Evolutionary conservation across 2,797 vertebrate genomes (phyloP).

Genomic region (Rhinella marina): DNA sequence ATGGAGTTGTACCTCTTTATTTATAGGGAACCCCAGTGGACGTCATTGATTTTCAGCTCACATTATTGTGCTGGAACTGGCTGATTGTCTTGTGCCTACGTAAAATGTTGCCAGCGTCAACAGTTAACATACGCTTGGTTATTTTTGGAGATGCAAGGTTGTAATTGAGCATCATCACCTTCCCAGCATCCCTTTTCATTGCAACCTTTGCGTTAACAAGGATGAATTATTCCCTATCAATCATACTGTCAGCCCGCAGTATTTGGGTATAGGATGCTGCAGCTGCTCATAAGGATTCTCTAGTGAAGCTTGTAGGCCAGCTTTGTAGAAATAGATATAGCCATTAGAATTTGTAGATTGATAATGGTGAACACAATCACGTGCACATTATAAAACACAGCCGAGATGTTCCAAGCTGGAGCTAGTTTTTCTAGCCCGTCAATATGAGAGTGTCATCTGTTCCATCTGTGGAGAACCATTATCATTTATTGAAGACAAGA

Average conservation of each 20-base stretch:
- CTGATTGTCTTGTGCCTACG: conserved; percentile 11
- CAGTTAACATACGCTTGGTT: conserved; percentile 27
- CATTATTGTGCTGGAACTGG: background rate
- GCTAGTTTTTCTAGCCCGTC: background rate
- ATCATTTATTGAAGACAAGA: conserved; percentile 36
- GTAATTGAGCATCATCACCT: conserved; percentile 30
- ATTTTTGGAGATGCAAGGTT: conserved; percentile 24
- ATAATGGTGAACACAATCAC: background rate
- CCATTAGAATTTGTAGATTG: background rate
- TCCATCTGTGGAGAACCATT: conserved; percentile 21
- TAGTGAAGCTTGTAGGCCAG: background rate
- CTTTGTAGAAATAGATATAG: background rate
- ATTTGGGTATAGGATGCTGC: conserved; percentile 38
- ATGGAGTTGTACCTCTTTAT: background rate
- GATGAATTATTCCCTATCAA: conserved; percentile 33
- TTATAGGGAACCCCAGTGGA: background rate
- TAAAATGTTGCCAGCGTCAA: background rate
- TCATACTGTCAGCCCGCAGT: conserved; percentile 47
- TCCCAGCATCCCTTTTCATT: conserved; percentile 15
- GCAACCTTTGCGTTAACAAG: conserved; percentile 43
- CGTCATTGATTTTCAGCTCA: background rate
- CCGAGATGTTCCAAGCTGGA: background rate
- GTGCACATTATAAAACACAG: background rate
- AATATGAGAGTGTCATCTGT: conserved; percentile 2
- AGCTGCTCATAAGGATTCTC: conserved; percentile 31